These are phyloP conservation scores for Rafetus swinhoei DNA, from an alignment of 2,113 vertebrate species.

Conservation along the genomic window DNA sequence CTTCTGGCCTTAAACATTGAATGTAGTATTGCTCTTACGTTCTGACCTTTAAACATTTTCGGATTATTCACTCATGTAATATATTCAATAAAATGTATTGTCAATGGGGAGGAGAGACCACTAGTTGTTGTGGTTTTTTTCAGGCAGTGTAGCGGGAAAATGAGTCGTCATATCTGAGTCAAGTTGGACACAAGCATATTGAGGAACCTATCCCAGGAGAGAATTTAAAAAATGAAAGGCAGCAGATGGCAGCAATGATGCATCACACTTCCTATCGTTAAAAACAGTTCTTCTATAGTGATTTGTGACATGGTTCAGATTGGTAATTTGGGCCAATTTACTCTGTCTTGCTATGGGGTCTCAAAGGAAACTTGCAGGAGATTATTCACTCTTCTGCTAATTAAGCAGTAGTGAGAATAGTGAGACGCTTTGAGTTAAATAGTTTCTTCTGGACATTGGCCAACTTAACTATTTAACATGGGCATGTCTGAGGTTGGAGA, in stretches of 20 bases:
- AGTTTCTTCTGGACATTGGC: not conserved
- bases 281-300: slow-evolving; percentile 1
- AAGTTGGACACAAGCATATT: not conserved
- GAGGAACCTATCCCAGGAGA: slow-evolving; percentile 36
- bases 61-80: slow-evolving; percentile 38
- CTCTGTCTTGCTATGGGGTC: not conserved
- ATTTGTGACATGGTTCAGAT: not conserved
- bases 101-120: slow-evolving; percentile 9
- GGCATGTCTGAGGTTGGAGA: not conserved
- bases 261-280: slow-evolving; percentile 38
- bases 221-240: slow-evolving; percentile 45
- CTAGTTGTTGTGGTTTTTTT: slow-evolving; percentile 11
- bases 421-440: not conserved
- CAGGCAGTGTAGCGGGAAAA: slow-evolving; percentile 40
- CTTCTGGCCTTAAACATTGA: too few species aligned
- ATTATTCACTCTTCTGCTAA: not conserved
- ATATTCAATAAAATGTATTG: slow-evolving; percentile 40
- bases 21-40: not conserved
- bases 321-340: not conserved
- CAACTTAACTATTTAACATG: fast-evolving
- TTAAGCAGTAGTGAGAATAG: not conserved
- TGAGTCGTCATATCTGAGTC: slow-evolving; percentile 45
- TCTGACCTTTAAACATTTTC: not conserved
- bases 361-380: not conserved
- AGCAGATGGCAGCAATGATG: slow-evolving; percentile 76